phyloP scores from a whole-genome alignment of 2,113 vertebrate genomes.

The Jacana jacana region DNA sequence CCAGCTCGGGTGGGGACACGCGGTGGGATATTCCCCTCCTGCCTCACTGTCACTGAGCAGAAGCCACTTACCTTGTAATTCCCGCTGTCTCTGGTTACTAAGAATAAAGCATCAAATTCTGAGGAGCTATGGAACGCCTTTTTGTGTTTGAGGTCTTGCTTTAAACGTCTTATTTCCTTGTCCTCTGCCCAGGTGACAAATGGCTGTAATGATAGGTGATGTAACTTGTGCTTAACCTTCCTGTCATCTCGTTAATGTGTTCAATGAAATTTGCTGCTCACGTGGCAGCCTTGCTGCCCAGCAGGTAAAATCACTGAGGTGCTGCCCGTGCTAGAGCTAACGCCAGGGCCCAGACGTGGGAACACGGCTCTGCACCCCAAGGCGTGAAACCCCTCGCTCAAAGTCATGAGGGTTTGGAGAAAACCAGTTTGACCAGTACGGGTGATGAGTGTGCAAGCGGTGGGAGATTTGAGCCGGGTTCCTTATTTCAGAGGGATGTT shows the following conservation, averaged over 20 bases:
- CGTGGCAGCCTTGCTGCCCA: not conserved
- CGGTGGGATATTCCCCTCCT: not conserved
- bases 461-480: not conserved
- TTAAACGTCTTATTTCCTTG: not conserved
- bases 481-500: not conserved
- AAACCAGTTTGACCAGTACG: not conserved
- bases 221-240: not conserved
- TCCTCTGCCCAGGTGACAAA: not conserved
- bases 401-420: not conserved
- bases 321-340: not conserved
- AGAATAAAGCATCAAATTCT: not conserved
- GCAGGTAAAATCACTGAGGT: not conserved
- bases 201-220: not conserved
- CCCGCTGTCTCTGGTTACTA: not conserved
- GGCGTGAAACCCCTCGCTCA: rapidly evolving
- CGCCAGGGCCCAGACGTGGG: rapidly evolving
- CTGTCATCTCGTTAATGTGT: not conserved
- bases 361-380: rapidly evolving
- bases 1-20: rapidly evolving
- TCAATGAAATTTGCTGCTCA: not conserved
- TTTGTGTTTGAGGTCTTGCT: not conserved
- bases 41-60: not conserved
- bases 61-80: not conserved
- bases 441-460: not conserved
- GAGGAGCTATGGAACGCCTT: not conserved